These are phyloP conservation scores for Panulirus ornatus DNA, from an alignment of 1,140 invertebrate genomes.

Conservation along the genomic window DNA sequence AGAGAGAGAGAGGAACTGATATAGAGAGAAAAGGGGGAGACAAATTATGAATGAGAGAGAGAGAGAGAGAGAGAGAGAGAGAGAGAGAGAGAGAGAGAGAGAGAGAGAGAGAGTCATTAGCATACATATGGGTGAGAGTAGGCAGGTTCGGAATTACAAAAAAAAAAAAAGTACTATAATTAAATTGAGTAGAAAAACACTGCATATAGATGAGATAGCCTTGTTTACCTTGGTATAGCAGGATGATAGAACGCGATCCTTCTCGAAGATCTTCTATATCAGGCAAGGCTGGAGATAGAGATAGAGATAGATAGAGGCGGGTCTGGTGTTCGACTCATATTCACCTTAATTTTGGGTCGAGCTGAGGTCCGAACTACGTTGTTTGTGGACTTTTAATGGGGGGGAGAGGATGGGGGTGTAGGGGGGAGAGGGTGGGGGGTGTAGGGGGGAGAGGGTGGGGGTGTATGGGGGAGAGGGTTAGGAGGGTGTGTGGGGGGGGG, in stretches of 20 bases:
- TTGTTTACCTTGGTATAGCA: not conserved
- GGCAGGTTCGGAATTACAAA: not conserved
- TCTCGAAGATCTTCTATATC: not conserved
- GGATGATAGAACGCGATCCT: not conserved
- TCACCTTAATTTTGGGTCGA: not conserved
- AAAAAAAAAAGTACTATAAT: not conserved
- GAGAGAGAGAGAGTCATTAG: not conserved
- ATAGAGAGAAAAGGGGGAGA: not conserved
- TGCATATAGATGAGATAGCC: not conserved
- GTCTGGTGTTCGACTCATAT: not conserved
- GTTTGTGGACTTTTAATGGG: conserved; percentile 53
- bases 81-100: not conserved
- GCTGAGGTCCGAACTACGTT: not conserved
- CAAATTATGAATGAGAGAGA: not conserved
- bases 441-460: no score
- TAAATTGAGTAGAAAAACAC: conserved; percentile 23
- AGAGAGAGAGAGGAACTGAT: not conserved
- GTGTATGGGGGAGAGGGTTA: no score
- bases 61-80: conserved; percentile 6
- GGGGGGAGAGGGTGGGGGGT: no score
- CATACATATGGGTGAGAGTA: not conserved
- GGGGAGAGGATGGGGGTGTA: no score
- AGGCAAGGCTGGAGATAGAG: not conserved
- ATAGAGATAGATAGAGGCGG: not conserved
- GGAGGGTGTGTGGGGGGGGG: no score